A percentile compares a stretch with the other conserved stretches of the same genome.
Evolutionary conservation across 2,113 vertebrate species (phyloP).

Genomic region (Mionectes macconnelli): DNA sequence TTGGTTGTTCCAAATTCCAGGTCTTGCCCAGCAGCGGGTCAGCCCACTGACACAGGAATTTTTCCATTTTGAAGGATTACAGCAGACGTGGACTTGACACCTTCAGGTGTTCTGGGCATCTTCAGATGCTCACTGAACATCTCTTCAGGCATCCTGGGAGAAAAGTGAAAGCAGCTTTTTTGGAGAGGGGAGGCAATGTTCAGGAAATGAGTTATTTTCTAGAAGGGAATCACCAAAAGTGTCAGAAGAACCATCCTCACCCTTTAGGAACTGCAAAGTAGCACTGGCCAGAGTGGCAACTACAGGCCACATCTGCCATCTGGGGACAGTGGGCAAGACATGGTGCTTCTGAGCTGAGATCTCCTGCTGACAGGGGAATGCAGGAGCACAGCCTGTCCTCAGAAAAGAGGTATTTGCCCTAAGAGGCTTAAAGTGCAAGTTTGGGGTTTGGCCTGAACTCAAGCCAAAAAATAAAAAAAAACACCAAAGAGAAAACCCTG

Average conservation of each 20-base stretch:
- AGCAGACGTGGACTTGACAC: neutral
- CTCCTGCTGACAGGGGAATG: fast-evolving
- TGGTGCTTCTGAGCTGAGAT: neutral
- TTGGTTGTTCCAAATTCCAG: neutral
- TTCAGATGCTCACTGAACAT: neutral
- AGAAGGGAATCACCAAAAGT: neutral
- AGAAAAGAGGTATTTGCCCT: neutral
- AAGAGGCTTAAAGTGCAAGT: conserved; percentile 27
- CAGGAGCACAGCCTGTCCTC: neutral
- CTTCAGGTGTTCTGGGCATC: neutral
- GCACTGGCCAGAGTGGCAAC: neutral
- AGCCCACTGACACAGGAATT: neutral
- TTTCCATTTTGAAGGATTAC: neutral
- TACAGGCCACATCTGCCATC: neutral
- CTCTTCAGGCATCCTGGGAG: neutral
- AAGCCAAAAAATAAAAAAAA: neutral
- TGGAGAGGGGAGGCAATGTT: neutral
- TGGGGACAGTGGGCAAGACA: neutral
- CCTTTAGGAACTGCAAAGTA: neutral
- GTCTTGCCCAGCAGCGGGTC: neutral
- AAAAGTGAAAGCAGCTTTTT: neutral
- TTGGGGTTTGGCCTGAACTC: conserved; percentile 7
- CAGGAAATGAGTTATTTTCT: neutral
- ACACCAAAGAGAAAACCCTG: neutral
- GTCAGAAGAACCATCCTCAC: neutral